Conservation (phyloP, 64 coral and sea anemone species). For the Porites lutea region DNA sequence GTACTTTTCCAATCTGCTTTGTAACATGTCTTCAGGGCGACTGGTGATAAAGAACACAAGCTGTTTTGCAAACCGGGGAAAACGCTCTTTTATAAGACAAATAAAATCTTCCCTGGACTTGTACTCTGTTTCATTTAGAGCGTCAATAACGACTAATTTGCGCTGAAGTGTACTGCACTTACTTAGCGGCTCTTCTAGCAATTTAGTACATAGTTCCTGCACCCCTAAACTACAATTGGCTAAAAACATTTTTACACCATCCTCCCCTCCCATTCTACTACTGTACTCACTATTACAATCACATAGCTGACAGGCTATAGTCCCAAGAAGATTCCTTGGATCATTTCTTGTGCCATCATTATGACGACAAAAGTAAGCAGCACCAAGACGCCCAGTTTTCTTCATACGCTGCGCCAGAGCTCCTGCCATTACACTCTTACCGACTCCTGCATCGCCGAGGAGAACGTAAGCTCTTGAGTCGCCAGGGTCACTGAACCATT, state of each 20-base stretch:
- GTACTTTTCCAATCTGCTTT: background rate
- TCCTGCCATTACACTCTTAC: constrained; percentile 70
- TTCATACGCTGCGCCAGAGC: constrained; percentile 38
- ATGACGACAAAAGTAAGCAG: constrained; percentile 57
- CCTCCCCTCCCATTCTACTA: constrained; percentile 3
- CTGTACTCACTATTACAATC: background rate
- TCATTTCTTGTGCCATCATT: constrained; percentile 48
- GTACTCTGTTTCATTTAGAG: constrained; percentile 46
- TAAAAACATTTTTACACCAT: background rate
- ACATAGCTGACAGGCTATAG: constrained; percentile 36
- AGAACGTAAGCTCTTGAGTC: constrained; percentile 63
- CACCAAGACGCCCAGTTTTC: background rate
- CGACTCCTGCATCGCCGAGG: constrained; percentile 67
- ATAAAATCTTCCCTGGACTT: constrained; percentile 38
- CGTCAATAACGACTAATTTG: constrained; percentile 41
- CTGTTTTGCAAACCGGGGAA: constrained; percentile 34
- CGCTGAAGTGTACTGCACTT: background rate
- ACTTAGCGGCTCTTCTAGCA: constrained; percentile 52
- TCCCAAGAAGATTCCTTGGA: constrained; percentile 44
- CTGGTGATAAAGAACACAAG: constrained; percentile 64
- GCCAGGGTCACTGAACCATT: constrained; percentile 45
- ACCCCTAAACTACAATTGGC: constrained; percentile 38
- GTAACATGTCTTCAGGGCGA: constrained; percentile 43
- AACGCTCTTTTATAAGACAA: constrained; percentile 34
- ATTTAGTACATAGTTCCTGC: constrained; percentile 44